A percentile compares a stretch with the other conserved stretches of the same genome.
phyloP scores from a whole-genome alignment of 1,140 invertebrate species.

The Linepithema humile region DNA sequence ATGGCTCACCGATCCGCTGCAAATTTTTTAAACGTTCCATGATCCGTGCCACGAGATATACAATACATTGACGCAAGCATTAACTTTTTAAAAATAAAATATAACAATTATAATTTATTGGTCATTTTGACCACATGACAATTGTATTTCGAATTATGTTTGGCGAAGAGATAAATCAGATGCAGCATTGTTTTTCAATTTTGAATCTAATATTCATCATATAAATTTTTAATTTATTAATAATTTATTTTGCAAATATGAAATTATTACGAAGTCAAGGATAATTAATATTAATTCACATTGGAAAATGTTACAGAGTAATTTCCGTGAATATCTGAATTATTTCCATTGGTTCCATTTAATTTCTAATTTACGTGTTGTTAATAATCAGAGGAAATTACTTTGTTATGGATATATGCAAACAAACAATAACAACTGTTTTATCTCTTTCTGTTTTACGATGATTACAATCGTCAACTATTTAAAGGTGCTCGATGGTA shows the following conservation, averaged over 20 bases:
- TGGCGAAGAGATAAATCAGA: not conserved
- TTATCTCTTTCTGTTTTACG: not conserved
- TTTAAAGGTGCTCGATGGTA: slow-evolving; percentile 15
- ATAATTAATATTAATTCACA: not conserved
- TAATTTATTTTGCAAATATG: not conserved
- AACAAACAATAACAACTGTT: not conserved
- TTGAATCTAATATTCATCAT: not conserved
- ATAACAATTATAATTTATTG: not conserved
- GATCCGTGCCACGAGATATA: not conserved
- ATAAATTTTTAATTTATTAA: not conserved
- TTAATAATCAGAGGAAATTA: not conserved
- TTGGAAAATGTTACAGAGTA: not conserved
- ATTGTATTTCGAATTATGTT: not conserved
- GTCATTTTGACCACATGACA: not conserved
- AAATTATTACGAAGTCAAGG: not conserved
- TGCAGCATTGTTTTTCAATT: not conserved
- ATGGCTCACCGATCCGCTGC: slow-evolving; percentile 85
- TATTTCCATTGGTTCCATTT: not conserved
- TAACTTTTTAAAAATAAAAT: too few species aligned
- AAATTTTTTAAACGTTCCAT: slow-evolving; percentile 56
- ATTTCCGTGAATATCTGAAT: too few species aligned
- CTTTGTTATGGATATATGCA: not conserved
- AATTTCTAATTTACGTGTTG: not conserved
- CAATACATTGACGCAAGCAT: not conserved
- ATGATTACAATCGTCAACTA: not conserved